These are phyloP conservation scores for Desmodus rotundus DNA, from an alignment of 2,113 vertebrate genomes.

Conservation along the genomic window DNA sequence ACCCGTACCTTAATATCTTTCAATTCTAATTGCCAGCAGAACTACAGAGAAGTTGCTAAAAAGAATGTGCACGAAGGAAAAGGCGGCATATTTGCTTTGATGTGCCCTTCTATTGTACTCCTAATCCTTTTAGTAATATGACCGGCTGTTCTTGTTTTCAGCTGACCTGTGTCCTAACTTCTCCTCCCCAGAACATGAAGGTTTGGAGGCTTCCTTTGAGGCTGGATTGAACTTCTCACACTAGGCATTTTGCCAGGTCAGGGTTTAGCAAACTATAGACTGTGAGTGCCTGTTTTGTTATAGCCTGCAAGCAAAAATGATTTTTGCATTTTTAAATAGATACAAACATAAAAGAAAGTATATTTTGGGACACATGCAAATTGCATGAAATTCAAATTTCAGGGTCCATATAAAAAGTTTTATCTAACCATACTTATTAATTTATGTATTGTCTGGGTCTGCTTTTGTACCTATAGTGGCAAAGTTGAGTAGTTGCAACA, in stretches of 20 bases:
- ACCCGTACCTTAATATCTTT: background rate
- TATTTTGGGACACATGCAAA: background rate
- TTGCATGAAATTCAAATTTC: background rate
- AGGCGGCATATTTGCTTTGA: background rate
- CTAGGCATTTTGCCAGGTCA: background rate
- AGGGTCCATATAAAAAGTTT: background rate
- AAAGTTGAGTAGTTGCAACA: background rate
- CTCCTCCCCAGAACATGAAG: background rate
- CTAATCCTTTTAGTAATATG: background rate
- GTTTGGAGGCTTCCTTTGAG: background rate
- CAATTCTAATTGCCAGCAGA: background rate
- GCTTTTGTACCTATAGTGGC: background rate
- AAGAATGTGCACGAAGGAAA: background rate
- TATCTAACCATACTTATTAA: background rate
- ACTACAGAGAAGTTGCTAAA: background rate
- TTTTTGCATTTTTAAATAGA: background rate
- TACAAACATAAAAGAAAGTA: background rate
- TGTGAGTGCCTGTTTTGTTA: background rate
- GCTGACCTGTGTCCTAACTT: background rate
- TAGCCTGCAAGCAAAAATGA: background rate
- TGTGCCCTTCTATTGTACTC: background rate
- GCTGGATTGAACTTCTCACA: background rate
- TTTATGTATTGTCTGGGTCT: background rate
- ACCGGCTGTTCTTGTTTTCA: background rate
- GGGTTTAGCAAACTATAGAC: background rate